Evolutionary conservation across 2,113 vertebrate species (phyloP).

Genomic region (Tragelaphus scriptus): DNA sequence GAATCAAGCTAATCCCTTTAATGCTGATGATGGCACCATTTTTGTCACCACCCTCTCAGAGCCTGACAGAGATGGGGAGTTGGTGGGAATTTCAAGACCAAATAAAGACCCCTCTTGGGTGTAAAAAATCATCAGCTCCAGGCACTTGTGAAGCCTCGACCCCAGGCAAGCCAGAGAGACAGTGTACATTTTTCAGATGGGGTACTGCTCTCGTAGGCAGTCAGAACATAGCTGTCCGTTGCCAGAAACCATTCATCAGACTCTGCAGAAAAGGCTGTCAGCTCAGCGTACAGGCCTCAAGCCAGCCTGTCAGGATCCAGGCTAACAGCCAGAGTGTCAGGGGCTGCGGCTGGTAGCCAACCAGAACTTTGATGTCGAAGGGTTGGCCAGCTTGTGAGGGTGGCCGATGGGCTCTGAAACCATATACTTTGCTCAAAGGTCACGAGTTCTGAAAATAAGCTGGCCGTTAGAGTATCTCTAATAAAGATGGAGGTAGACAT

Average conservation of each 20-base stretch:
- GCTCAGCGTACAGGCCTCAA: conserved; percentile 83
- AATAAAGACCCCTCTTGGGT: conserved; percentile 19
- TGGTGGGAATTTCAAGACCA: neutral
- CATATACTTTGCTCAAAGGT: conserved; percentile 84
- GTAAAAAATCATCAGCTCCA: neutral
- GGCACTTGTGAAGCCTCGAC: conserved; percentile 11
- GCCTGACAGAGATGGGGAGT: neutral
- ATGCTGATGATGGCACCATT: neutral
- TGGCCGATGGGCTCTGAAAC: conserved; percentile 89
- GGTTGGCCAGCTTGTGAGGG: conserved; percentile 91
- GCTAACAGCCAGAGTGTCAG: conserved; percentile 94
- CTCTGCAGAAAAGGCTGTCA: conserved; percentile 88
- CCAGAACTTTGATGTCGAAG: conserved; percentile 93
- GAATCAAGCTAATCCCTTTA: neutral
- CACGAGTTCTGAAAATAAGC: conserved; percentile 82
- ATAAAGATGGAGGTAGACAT: conserved; percentile 81
- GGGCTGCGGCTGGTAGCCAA: conserved; percentile 91
- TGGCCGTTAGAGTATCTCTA: conserved; percentile 78
- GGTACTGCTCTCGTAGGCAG: conserved; percentile 69
- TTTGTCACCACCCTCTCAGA: neutral
- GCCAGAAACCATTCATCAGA: conserved; percentile 92
- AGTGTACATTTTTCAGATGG: conserved; percentile 56
- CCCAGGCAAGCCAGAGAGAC: conserved; percentile 48
- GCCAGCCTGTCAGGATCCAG: conserved; percentile 91
- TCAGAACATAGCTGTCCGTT: conserved; percentile 75